These are phyloP conservation scores for Aegotheles bennettii DNA, from an alignment of 2,113 vertebrate species.

Conservation along the genomic window DNA sequence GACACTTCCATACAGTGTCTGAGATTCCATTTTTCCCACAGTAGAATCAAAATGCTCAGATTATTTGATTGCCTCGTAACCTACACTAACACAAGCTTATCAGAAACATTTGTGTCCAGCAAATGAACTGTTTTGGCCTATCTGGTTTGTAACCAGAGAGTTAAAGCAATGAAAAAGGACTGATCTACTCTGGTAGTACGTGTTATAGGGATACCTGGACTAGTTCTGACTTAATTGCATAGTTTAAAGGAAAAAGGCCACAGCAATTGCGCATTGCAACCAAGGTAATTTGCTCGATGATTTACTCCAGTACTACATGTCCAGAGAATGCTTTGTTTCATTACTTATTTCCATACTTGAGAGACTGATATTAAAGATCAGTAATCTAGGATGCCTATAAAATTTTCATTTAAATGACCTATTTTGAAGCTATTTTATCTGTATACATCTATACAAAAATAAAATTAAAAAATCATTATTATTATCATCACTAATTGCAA, in stretches of 20 bases:
- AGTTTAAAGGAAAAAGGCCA: background rate
- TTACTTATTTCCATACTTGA: background rate
- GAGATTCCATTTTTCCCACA: background rate
- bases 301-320: background rate
- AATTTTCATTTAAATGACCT: background rate
- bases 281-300: background rate
- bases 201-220: background rate
- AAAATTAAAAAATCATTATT: background rate
- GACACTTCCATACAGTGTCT: background rate
- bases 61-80: background rate
- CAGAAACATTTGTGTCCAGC: background rate
- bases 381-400: background rate
- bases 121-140: background rate
- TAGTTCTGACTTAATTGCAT: background rate
- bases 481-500: background rate
- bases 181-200: background rate
- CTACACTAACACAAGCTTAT: accelerated
- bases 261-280: background rate
- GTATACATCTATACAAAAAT: background rate
- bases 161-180: background rate
- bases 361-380: background rate
- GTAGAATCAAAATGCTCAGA: background rate
- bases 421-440: background rate
- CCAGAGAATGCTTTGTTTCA: background rate
- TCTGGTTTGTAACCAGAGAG: background rate